These are phyloP conservation scores for Lamprotornis superbus DNA, from an alignment of 2,113 vertebrate species.

Conservation along the genomic window DNA sequence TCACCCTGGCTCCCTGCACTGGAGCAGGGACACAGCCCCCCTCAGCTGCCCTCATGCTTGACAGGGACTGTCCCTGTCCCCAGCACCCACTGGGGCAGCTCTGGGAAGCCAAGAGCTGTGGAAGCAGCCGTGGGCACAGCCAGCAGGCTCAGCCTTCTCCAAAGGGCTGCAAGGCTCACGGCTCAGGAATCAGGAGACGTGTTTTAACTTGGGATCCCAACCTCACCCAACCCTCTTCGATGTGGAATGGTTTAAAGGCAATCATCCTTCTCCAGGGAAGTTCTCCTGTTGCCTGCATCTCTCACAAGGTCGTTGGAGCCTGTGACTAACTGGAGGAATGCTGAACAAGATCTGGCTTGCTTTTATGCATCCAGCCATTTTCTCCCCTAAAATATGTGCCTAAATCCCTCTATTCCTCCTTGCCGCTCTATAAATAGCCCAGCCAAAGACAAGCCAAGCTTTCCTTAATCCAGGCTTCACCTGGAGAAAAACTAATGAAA, in stretches of 20 bases:
- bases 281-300: slow-evolving; percentile 64
- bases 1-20: rapidly evolving
- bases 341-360: slow-evolving; percentile 69
- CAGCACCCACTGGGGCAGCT: background rate
- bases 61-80: background rate
- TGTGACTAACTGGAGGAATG: slow-evolving; percentile 78
- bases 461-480: background rate
- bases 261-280: slow-evolving; percentile 30
- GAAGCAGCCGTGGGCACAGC: background rate
- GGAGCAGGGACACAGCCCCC: background rate
- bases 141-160: background rate
- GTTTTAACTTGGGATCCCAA: slow-evolving; percentile 68
- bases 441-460: background rate
- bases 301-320: slow-evolving; percentile 62
- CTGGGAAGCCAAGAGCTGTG: background rate
- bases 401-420: slow-evolving; percentile 28
- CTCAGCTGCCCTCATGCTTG: background rate
- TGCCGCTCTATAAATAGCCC: background rate
- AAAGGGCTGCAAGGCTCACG: background rate
- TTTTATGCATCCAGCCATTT: slow-evolving; percentile 17
- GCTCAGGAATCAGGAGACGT: slow-evolving; percentile 61
- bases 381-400: slow-evolving; percentile 58
- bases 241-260: slow-evolving; percentile 46
- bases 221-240: slow-evolving; percentile 55
- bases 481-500: background rate